These are phyloP conservation scores for Salvelinus alpinus DNA, from an alignment of 2,113 vertebrate genomes.

Conservation along the genomic window DNA sequence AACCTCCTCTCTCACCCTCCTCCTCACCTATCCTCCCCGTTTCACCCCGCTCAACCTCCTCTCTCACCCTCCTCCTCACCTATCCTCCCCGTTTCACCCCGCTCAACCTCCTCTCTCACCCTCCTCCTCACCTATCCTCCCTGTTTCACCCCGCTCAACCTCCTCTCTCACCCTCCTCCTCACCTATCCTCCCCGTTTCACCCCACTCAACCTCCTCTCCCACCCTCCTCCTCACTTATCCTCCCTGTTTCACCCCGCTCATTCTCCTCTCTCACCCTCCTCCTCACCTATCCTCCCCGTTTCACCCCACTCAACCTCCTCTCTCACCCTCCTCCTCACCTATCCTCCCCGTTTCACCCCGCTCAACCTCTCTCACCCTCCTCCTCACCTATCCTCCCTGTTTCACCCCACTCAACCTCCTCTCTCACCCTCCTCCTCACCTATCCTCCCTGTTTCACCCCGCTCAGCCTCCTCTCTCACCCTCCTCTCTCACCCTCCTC, in stretches of 20 bases:
- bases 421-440: constrained; percentile 19
- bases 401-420: neutral
- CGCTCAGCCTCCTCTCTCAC: no score
- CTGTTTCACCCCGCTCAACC: no score
- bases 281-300: constrained; percentile 18
- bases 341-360: neutral
- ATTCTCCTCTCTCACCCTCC: constrained; percentile 9
- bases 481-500: constrained; percentile 12
- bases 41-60: neutral
- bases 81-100: neutral
- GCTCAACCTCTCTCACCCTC: no score
- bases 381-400: no score
- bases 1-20: neutral
- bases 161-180: no score
- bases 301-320: neutral
- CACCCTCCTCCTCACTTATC: constrained; percentile 19
- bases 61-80: constrained; percentile 6
- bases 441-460: neutral
- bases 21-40: neutral
- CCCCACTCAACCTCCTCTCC: neutral
- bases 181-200: neutral
- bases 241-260: neutral
- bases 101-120: neutral
- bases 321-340: constrained; percentile 10
- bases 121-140: no score